phyloP scores from a whole-genome alignment of 1,140 invertebrate species.

The Anadara kagoshimensis region DNA sequence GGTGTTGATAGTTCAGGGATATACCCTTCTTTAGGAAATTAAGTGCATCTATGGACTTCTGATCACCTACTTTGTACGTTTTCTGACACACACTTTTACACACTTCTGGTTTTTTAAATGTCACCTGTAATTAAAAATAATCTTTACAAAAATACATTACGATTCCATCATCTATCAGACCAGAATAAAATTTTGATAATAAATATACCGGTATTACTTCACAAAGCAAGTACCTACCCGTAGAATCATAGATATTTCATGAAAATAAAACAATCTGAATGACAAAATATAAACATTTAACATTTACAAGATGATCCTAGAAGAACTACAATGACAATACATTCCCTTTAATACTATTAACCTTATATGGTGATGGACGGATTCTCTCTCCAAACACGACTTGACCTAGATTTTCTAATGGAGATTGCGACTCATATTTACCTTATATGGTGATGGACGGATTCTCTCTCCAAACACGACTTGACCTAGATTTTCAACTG shows the following conservation, averaged over 20 bases:
- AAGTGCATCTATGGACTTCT: constrained; percentile 82
- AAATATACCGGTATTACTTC: too few species aligned
- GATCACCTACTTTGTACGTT: constrained; percentile 81
- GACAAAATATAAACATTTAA: too few species aligned
- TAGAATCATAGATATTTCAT: too few species aligned
- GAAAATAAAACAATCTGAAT: too few species aligned
- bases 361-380: constrained; percentile 90
- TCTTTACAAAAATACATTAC: not conserved
- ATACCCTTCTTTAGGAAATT: constrained; percentile 92
- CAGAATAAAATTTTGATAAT: too few species aligned
- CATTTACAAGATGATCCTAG: too few species aligned
- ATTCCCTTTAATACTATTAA: constrained; percentile 53
- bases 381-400: constrained; percentile 99
- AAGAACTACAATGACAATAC: not conserved
- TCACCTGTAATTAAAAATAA: constrained; percentile 72
- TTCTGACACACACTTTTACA: constrained; percentile 86
- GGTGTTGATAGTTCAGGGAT: constrained; percentile 97
- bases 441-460: constrained; percentile 90
- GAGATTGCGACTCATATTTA: constrained; percentile 80
- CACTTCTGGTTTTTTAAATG: constrained; percentile 79
- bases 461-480: constrained; percentile 99
- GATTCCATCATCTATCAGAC: too few species aligned
- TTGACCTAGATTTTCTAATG: constrained; percentile 98
- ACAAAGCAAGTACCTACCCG: too few species aligned
- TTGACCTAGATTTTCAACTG: constrained; percentile 98